Percentiles rank a stretch among this genome's conserved stretches.
phyloP scores from a whole-genome alignment of 1,140 invertebrate species.

The Brachystomella parvula region DNA sequence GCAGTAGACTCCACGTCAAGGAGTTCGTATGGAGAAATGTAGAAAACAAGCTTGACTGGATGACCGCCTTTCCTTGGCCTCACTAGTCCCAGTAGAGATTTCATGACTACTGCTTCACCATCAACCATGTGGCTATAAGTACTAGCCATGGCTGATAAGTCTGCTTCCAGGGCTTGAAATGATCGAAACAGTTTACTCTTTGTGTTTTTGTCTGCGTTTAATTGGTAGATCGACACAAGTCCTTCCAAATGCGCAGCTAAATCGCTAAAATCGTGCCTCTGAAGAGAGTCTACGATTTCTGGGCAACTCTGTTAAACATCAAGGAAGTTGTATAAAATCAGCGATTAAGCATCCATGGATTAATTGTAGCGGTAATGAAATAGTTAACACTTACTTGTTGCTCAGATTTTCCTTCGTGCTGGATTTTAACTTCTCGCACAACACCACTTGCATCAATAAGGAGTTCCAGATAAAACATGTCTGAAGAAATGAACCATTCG shows the following conservation, averaged over 20 bases:
- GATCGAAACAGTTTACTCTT: constrained; percentile 89
- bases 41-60: constrained; percentile 88
- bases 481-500: constrained; percentile 83
- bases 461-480: constrained; percentile 95
- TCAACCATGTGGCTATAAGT: constrained; percentile 73
- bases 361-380: background rate
- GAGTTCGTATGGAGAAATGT: constrained; percentile 88
- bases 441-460: constrained; percentile 68
- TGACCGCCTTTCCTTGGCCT: constrained; percentile 56
- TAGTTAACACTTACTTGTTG: constrained; percentile 46
- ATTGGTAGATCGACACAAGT: constrained; percentile 80
- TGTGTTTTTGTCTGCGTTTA: constrained; percentile 88
- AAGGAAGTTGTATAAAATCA: constrained; percentile 22
- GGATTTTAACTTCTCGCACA: constrained; percentile 87
- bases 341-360: background rate
- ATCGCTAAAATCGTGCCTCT: constrained; percentile 77
- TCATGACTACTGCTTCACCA: constrained; percentile 76
- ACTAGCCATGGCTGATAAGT: constrained; percentile 75
- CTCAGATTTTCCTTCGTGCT: constrained; percentile 71
- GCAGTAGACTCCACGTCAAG: constrained; percentile 64
- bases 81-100: constrained; percentile 72
- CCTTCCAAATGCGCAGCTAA: constrained; percentile 87
- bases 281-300: constrained; percentile 71
- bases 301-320: constrained; percentile 64
- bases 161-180: constrained; percentile 80